Conservation (phyloP, 2,888 invertebrate species). For the Zygogramma bicolorata region DNA sequence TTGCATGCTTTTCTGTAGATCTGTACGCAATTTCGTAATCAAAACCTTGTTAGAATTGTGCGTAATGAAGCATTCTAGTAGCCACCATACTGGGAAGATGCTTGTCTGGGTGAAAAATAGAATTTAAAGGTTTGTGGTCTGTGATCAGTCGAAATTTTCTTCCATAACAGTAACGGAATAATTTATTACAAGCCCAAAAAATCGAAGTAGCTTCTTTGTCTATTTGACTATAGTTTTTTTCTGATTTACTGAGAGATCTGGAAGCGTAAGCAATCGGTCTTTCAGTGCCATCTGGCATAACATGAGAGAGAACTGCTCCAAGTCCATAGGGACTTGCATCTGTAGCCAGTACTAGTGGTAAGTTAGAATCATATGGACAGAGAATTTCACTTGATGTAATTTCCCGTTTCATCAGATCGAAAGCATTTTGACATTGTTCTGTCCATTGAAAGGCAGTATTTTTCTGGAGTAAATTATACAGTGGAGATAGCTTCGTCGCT, state of each 20-base stretch:
- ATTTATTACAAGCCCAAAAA: background rate
- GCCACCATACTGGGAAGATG: background rate
- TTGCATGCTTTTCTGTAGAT: background rate
- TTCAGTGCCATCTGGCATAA: slow-evolving; percentile 18
- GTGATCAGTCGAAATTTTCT: background rate
- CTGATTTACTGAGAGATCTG: background rate
- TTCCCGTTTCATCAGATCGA: background rate
- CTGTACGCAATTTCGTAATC: background rate
- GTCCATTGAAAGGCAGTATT: background rate
- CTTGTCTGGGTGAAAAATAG: too few species aligned
- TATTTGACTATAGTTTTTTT: background rate
- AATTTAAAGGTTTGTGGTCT: too few species aligned
- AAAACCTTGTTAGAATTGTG: background rate
- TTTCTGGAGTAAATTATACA: background rate
- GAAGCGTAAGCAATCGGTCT: background rate
- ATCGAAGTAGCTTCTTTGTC: background rate
- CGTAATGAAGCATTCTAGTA: background rate
- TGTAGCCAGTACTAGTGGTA: slow-evolving; percentile 24
- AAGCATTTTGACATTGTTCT: background rate
- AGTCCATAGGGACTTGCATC: slow-evolving; percentile 27
- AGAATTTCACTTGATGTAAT: background rate
- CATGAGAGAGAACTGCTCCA: slow-evolving; percentile 29
- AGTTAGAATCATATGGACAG: slow-evolving; percentile 31
- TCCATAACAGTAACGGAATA: background rate
- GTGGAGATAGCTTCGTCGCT: too few species aligned